A percentile compares a stretch with the other conserved stretches of the same genome.
Conservation (phyloP, 1,140 invertebrate species). For the Pristionchus pacificus region DNA sequence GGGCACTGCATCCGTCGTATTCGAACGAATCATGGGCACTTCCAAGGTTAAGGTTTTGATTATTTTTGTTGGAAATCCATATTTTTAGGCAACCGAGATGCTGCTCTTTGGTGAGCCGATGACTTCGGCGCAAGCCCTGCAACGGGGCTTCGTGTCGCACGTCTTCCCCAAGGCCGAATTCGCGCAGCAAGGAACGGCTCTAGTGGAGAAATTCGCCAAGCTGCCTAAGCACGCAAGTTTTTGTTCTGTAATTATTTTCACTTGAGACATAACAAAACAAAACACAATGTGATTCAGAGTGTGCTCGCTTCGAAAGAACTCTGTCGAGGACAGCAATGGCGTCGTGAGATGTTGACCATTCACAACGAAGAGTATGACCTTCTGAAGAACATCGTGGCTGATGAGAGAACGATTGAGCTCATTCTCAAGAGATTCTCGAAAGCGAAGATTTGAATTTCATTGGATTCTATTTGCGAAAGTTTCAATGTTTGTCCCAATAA, state of each 20-base stretch:
- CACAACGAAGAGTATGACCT: background rate
- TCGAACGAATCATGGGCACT: background rate
- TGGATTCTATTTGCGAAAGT: too few species aligned
- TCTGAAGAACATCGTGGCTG: background rate
- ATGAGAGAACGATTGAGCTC: background rate
- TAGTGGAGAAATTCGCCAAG: conserved; percentile 8
- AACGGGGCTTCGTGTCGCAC: conserved; percentile 20
- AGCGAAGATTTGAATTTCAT: too few species aligned
- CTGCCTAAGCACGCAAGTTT: background rate
- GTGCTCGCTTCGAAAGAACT: background rate
- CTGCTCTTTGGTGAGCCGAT: conserved; percentile 29
- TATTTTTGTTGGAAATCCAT: too few species aligned
- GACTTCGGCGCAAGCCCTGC: conserved; percentile 15
- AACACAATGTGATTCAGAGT: background rate
- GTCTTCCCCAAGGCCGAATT: conserved; percentile 24
- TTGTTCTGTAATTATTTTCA: too few species aligned
- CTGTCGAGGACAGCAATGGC: background rate
- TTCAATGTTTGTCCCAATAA: too few species aligned
- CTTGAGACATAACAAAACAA: background rate
- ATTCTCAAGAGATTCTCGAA: background rate
- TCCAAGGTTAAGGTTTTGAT: background rate
- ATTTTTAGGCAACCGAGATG: conserved; percentile 30
- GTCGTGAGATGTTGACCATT: background rate
- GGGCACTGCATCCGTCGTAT: background rate
- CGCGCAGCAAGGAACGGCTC: conserved; percentile 1